Percentiles rank a stretch among this genome's conserved stretches.
These are phyloP conservation scores for Metridium senile DNA, from an alignment of 92 coral and sea anemone species.

Conservation along the genomic window DNA sequence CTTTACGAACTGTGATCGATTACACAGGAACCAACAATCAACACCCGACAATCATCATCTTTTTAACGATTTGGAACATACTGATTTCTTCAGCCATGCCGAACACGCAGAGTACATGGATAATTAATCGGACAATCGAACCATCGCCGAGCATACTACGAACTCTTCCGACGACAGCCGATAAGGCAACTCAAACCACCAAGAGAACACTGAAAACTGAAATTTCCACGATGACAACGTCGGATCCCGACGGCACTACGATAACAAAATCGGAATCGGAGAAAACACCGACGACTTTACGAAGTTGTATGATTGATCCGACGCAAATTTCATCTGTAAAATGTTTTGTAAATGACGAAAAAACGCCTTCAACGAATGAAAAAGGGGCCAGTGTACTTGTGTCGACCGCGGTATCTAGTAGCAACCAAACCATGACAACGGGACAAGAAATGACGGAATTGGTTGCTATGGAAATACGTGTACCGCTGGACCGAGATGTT, in stretches of 20 bases:
- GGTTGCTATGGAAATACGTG: constrained; percentile 5
- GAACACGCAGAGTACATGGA: not conserved
- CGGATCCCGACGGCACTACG: not conserved
- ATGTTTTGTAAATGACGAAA: not conserved
- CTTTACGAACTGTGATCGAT: not conserved
- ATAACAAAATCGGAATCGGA: not conserved
- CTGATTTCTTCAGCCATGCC: not conserved
- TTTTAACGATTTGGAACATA: not conserved
- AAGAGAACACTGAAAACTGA: too few species aligned
- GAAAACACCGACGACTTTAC: not conserved
- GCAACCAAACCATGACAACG: not conserved
- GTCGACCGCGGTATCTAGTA: not conserved
- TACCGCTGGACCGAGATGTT: not conserved
- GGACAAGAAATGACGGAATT: too few species aligned
- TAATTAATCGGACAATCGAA: not conserved
- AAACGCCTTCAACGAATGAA: not conserved
- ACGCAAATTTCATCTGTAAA: not conserved
- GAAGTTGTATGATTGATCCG: not conserved
- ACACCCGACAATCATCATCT: not conserved
- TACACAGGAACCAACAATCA: not conserved
- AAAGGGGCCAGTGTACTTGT: not conserved
- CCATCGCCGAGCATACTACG: not conserved
- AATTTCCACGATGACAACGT: not conserved
- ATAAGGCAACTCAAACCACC: not conserved
- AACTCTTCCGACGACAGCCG: not conserved